A percentile compares a stretch with the other conserved stretches of the same genome.
phyloP scores from a whole-genome alignment of 2,113 vertebrate species.

The Ramphastos sulfuratus region DNA sequence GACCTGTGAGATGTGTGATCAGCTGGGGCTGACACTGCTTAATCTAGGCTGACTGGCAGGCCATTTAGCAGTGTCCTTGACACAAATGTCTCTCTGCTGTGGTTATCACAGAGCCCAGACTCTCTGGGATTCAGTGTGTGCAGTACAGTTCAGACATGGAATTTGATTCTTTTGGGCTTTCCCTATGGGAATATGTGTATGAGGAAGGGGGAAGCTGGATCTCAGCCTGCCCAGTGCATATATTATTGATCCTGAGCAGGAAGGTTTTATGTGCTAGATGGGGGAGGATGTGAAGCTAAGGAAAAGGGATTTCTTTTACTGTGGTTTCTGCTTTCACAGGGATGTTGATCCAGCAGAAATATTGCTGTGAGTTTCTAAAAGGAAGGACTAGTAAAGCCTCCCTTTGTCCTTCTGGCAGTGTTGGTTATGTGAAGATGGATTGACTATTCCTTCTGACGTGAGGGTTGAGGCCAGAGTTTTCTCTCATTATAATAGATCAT shows the following conservation, averaged over 20 bases:
- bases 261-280: neutral
- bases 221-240: neutral
- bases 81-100: neutral
- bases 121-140: neutral
- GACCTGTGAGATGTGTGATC: neutral
- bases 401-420: neutral
- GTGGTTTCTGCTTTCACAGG: neutral
- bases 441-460: neutral
- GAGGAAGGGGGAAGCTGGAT: neutral
- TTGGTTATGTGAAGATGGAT: neutral
- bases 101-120: neutral
- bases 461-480: neutral
- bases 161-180: neutral
- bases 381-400: slow-evolving; percentile 31
- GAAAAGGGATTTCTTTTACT: neutral
- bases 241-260: neutral
- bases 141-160: neutral
- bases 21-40: neutral
- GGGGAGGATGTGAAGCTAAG: neutral
- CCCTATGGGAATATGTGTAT: neutral
- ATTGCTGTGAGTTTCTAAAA: neutral
- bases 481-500: neutral
- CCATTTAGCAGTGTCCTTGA: neutral
- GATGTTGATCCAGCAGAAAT: neutral
- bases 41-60: neutral